Base-by-base conservation (phyloP, 2,113 vertebrate genomes). In the Ciconia stormi region DNA sequence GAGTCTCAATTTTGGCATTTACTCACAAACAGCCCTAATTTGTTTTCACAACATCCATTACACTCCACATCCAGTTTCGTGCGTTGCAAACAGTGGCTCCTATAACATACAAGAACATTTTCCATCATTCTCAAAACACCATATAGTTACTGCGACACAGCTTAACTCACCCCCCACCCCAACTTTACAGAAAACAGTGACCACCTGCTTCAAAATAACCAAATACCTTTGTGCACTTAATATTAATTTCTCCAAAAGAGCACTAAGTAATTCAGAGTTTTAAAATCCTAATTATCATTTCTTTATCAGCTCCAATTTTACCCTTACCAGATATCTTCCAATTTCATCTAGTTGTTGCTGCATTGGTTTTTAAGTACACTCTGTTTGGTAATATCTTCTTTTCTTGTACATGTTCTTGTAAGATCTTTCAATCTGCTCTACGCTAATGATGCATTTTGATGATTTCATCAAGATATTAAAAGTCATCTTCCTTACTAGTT, bases 331-430 rank as follows among this genome's bases (percentile, higher is more conserved):
- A 2, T n/a, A 5, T 38, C 73, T 61, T 47, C 62, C 27, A 13
- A 11, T 76, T 38, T n/a, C 59, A 87, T 22, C n/a, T 63, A 27
- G 13, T 3, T 59, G 21, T 26, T 6, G 59, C 15, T 0, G 4
- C 9, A 34, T 0, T 16, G 16, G 1, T 46, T 50, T 47, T 63
- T 26, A 65, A 90, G 32, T 9, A 16, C 10, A 53, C 13, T 0
- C 1, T 8, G 4, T 46, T 71, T 65, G 12, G 16, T 40, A 38
- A 38, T 38, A 38, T 38, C 38, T 38, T 38, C 8, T 38, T 38
- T 38, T 38, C 38, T 38, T 38, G 38, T 38, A 38, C 38, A 38
- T 38, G 38, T 38, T 38, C 38, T 38, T 38, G 38, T 70, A 52
- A 40, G 14, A 40, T 11, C 25, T 12, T 32, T 70, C 76, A 46